Base-by-base conservation (phyloP, 2,888 invertebrate genomes). In the Eupithecia subfuscata region DNA sequence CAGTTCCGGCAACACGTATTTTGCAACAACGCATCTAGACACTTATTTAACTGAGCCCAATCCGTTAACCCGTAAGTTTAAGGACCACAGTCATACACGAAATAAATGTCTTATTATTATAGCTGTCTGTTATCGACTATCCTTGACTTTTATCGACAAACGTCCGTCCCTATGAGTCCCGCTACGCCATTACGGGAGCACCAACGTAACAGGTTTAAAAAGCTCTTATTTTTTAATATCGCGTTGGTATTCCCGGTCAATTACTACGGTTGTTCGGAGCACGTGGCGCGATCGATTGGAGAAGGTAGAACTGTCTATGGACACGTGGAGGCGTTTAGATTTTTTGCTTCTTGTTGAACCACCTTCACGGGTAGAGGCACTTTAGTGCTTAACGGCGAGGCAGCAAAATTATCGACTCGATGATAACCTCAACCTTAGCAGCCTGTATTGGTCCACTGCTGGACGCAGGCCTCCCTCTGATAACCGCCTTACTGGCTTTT, bases 191-290 rank as follows among this genome's bases (percentile, higher is more conserved):
- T 56, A 92, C 91, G 87, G 91, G 91, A 90, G 86, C 84, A 84
- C 88, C 88, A 90, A 91, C 89, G 90, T 90, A 92, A 91, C 93
- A 84, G 87, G 92, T 91, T 90, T 88, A 78, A 83, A 86, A 68
- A 68, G 68, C 89, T 90, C 90, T 92, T 91, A 87, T 90, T 91
- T 90, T 89, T 90, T 92, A 90, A 86, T 87, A 79, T 87, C 90
- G 90, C 87, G 87, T 85, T 88, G 91, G 90, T 85, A 90, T 91
- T 86, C 91, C 89, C 86, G 84, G 79, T 87, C 91, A 88, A 91
- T 91, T 90, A 91, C 89, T 87, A 89, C 89, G 89, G 89, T 75
- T 78, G 70, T 71, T 70, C 64, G 64, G 64, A 78, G 82, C 82
- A 82, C 82, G 82, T 82, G 81, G 80, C 70, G 74, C 69, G 70